Evolutionary conservation across 2,888 invertebrate genomes (phyloP), one percentile per base, ranked within the genome.

Genomic region (Epistrophella euchroma): DNA sequence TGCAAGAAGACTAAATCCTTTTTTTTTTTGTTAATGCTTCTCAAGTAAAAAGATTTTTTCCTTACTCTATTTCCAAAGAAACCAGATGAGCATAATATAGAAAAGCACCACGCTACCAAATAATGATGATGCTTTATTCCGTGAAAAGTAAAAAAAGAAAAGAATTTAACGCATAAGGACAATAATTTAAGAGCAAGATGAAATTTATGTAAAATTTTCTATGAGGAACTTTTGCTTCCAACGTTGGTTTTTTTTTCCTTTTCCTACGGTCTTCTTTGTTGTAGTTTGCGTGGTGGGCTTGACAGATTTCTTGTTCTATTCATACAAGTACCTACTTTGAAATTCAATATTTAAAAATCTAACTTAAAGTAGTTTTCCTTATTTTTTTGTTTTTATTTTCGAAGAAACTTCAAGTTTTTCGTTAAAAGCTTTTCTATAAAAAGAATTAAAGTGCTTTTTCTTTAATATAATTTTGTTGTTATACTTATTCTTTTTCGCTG

Each of bases 21-120:
- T n/a, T n/a, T n/a, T n/a, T n/a, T 11, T 13, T 13, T 15, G 28
- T 4, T 10, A 60, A 60, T 5, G 19, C 9, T 35, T 56, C 19
- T n/a, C 28, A 66, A 17, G 32, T 7, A 9, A 60, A 68, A 74
- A 52, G 22, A 74, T 35, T 79, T 73, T 79, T 60, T 60, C 22
- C 1, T 15, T 15, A 5, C 13, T 13, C 13, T 1, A 32, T 64
- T 6, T 10, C 17, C 19, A 28, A 43, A 32, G 40, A 17, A 68
- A 55, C 60, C 52, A 62, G 40, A 62, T 62, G 55, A 71, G 35
- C 25, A 52, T 25, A 60, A 52, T 47, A 56, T 47, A 58, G 40
- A 55, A 4, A 35, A 13, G 43, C 35, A 50, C 7, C 43, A 60
- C 22, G 25, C 60, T 10, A 25, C 2, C n/a, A 1, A 55, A 55